These are phyloP conservation scores for Lasioglossum calceatum DNA, from an alignment of 2,888 invertebrate genomes.

Conservation along the genomic window DNA sequence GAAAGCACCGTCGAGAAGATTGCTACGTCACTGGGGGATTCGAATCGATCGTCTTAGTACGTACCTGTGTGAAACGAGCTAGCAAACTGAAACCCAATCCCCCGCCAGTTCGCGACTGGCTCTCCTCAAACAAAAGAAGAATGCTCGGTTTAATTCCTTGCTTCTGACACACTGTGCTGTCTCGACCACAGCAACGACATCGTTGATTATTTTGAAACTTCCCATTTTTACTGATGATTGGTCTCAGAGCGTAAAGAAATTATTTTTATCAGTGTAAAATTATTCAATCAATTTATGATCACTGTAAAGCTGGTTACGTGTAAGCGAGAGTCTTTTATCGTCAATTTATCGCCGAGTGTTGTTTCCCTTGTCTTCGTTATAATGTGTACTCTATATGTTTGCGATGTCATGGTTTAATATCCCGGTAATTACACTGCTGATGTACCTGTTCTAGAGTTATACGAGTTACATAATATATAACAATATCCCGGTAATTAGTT, in stretches of 20 bases:
- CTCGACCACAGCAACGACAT: background rate
- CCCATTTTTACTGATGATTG: background rate
- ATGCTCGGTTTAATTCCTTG: background rate
- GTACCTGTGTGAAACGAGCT: slow-evolving; percentile 1
- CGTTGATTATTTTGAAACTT: background rate
- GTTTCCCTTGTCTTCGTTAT: too few relatives aligned
- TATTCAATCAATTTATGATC: background rate
- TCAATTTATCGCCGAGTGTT: too few relatives aligned
- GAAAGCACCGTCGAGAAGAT: slow-evolving; percentile 39
- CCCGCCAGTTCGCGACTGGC: background rate
- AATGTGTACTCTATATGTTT: too few relatives aligned
- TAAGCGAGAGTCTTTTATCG: too few relatives aligned
- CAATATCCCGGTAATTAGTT: background rate
- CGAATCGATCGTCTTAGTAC: slow-evolving; percentile 54
- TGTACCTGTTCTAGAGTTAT: too few relatives aligned
- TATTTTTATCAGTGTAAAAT: background rate
- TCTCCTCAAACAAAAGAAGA: background rate
- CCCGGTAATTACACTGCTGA: background rate
- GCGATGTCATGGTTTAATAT: background rate
- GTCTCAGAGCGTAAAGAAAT: background rate
- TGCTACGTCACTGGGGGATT: slow-evolving; percentile 44
- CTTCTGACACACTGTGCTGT: background rate
- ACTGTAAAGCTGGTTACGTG: too few relatives aligned
- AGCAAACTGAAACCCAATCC: slow-evolving; percentile 7
- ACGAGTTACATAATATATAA: too few relatives aligned